Conservation (phyloP, 2,113 vertebrate species). For the Gavia stellata region DNA sequence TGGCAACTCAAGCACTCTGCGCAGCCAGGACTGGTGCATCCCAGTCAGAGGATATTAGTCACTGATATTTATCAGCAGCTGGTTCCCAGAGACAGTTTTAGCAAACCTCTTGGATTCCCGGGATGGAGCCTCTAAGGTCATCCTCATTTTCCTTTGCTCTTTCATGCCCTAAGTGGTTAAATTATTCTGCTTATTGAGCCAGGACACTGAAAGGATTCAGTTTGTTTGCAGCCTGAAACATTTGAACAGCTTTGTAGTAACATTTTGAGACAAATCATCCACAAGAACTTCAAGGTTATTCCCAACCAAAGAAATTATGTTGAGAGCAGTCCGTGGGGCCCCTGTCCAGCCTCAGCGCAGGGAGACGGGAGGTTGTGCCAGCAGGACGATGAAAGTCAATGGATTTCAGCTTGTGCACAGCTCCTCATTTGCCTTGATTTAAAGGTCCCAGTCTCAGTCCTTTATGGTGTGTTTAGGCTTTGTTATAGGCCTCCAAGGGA, state of each 20-base stretch:
- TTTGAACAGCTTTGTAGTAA: not conserved
- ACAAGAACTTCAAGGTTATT: not conserved
- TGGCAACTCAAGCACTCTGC: not conserved
- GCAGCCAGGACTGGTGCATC: not conserved
- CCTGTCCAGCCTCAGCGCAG: not conserved
- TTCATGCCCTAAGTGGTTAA: not conserved
- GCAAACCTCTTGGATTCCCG: not conserved
- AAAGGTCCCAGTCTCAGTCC: slow-evolving; percentile 27
- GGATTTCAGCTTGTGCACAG: slow-evolving; percentile 7
- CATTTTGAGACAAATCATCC: not conserved
- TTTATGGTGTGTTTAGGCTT: slow-evolving; percentile 62
- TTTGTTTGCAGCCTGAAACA: not conserved
- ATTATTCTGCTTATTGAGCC: not conserved
- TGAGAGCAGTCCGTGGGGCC: not conserved
- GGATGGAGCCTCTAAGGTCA: not conserved
- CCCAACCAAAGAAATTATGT: not conserved
- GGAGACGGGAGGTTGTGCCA: not conserved
- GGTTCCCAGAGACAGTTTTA: not conserved
- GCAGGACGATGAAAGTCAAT: slow-evolving; percentile 31
- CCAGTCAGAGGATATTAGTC: not conserved
- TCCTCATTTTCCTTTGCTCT: not conserved
- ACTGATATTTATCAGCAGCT: not conserved
- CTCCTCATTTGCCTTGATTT: slow-evolving; percentile 58
- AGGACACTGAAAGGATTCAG: not conserved
- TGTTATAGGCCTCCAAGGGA: slow-evolving; percentile 60